These are phyloP conservation scores for Quadriops clusia DNA, from an alignment of 2,888 invertebrate genomes.

Conservation along the genomic window DNA sequence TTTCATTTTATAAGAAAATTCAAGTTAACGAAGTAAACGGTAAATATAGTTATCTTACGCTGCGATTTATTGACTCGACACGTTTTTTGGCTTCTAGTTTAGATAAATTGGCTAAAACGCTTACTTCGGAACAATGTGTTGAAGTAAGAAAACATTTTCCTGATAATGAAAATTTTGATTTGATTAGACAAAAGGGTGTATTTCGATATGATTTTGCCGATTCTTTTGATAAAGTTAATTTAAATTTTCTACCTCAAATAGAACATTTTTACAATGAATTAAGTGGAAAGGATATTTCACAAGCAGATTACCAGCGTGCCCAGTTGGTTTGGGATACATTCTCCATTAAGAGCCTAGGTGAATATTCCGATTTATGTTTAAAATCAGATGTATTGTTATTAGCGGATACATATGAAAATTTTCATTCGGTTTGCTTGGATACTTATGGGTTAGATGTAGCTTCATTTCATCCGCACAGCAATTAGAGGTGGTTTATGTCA, in stretches of 20 bases:
- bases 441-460: conserved; percentile 22
- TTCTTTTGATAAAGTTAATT: conserved; percentile 10
- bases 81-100: no score
- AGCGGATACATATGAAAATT: conserved; percentile 23
- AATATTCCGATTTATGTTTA: conserved; percentile 21
- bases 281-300: conserved; percentile 12
- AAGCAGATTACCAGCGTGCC: conserved; percentile 21
- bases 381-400: conserved; percentile 21
- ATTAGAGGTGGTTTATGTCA: no score
- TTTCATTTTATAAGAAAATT: no score
- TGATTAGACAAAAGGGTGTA: conserved; percentile 21
- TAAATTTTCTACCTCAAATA: conserved; percentile 11
- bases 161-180: conserved; percentile 10
- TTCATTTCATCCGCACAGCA: no score
- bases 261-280: conserved; percentile 15
- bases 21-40: no score
- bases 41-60: no score
- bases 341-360: conserved; percentile 18
- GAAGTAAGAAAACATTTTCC: conserved; percentile 7
- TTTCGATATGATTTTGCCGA: conserved; percentile 24
- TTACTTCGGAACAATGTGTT: no score
- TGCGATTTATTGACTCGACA: no score
- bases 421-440: conserved; percentile 16
- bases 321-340: conserved; percentile 20
- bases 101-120: no score